These are phyloP conservation scores for Panurus biarmicus DNA, from an alignment of 2,113 vertebrate species.

Conservation along the genomic window DNA sequence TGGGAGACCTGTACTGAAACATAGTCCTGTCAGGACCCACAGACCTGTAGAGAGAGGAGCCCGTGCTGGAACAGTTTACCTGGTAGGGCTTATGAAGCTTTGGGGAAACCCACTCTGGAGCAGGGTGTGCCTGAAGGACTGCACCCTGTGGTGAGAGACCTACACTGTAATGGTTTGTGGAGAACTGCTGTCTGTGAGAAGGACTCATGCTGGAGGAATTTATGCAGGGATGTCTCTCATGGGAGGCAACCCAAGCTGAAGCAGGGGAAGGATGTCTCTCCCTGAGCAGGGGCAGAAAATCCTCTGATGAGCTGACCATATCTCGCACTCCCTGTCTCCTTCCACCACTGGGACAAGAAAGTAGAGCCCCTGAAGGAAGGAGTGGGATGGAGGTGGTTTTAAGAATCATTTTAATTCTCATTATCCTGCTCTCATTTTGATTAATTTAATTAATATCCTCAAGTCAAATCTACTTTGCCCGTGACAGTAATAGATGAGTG, in stretches of 20 bases:
- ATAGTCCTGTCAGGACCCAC: not conserved
- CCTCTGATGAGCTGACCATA: not conserved
- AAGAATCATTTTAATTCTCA: not conserved
- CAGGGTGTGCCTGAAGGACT: not conserved
- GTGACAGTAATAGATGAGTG: not conserved
- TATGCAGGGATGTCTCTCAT: not conserved
- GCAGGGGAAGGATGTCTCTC: not conserved
- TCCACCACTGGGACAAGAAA: not conserved
- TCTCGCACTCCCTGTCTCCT: not conserved
- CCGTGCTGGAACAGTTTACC: not conserved
- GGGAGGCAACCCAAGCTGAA: accelerated
- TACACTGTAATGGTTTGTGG: not conserved
- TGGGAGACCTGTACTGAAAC: not conserved
- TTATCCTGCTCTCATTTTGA: not conserved
- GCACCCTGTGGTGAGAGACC: no score
- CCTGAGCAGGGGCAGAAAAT: not conserved
- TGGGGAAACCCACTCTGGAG: not conserved
- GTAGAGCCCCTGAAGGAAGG: not conserved
- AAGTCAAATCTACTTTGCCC: not conserved
- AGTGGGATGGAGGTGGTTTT: not conserved
- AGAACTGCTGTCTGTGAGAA: not conserved
- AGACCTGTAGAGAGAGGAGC: not conserved
- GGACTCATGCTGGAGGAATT: not conserved
- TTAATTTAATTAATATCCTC: not conserved
- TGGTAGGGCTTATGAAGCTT: accelerated